Base-by-base conservation (phyloP, 2,888 invertebrate species). In the Archips crataeganus region DNA sequence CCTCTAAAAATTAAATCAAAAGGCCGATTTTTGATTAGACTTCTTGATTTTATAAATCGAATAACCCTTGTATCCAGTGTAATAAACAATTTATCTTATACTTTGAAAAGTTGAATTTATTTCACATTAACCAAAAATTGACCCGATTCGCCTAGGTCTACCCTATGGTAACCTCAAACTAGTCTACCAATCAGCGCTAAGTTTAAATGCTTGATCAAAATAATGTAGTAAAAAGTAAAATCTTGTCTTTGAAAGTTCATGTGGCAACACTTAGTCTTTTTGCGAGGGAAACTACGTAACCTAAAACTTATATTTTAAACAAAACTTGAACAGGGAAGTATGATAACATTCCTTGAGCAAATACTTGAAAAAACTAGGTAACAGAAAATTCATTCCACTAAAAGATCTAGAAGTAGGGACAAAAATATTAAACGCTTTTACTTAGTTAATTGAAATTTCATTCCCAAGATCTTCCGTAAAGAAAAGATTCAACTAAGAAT, bases 261-360 rank as follows among this genome's bases (percentile, higher is more conserved):
- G 64, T 54, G 23, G 34, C 13, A 39, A 57, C 54, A 57, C 42
- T 54, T 57, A 57, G 32, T 66, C 54, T 51, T 74, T 39, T 62
- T 62, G 63, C 42, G 8, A 36, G 59, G 15, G 66, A 62, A 62
- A 60, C 45, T 67, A 34, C 23, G 47, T 66, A 70, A 70, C 65
- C 61, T 70, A 70, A 74, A 23, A 66, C 60, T 32, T 54, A 54
- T 65, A 61, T 36, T 51, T 69, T 61, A 75, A 69, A 45, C 23
- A 68, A 69, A 70, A 67, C 57, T 23, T 66, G 60, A 61, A 69
- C 49, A 70, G 65, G 42, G 39, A 63, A 68, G 76, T 76, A 75
- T 79, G 82, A 77, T 83, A 90, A 90, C 88, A 89, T 81, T 89
- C 88, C 90, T 91, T 91, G 92, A 92, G 92, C 92, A 91, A 89